These are phyloP conservation scores for Donacobius atricapilla DNA, from an alignment of 2,113 vertebrate species.

Conservation along the genomic window DNA sequence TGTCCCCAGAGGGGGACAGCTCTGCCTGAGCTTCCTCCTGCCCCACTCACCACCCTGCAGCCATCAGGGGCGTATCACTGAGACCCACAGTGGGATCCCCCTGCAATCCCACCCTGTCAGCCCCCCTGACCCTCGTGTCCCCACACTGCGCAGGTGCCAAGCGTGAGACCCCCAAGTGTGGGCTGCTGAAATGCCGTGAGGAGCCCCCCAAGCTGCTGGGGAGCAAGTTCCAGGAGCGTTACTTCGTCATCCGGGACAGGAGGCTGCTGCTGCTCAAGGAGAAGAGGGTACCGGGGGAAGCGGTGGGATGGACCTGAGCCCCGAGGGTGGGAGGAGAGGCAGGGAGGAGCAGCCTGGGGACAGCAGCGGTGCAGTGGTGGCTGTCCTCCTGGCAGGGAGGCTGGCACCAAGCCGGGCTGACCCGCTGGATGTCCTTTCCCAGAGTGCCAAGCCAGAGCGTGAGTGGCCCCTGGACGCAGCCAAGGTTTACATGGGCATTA, in stretches of 20 bases:
- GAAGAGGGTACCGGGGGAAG: slow-evolving; percentile 79
- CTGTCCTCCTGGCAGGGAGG: background rate
- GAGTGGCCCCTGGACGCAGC: slow-evolving; percentile 89
- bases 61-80: background rate
- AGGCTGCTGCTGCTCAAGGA: slow-evolving; percentile 92
- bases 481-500: slow-evolving; percentile 94
- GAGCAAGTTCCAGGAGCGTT: slow-evolving; percentile 91
- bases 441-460: slow-evolving; percentile 90
- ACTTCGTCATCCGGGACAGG: slow-evolving; percentile 85
- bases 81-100: no score
- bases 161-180: slow-evolving; percentile 85
- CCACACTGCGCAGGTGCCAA: slow-evolving; percentile 74
- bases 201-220: slow-evolving; percentile 90
- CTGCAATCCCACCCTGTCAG: background rate
- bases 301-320: background rate
- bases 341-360: background rate
- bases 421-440: background rate
- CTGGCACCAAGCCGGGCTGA: background rate
- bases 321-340: background rate
- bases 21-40: background rate
- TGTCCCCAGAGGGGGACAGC: background rate
- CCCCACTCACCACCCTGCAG: background rate
- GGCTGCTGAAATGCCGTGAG: slow-evolving; percentile 88
- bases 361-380: accelerated
- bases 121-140: background rate